These are phyloP conservation scores for Corbicula japonica DNA, from an alignment of 2,888 invertebrate species.

Conservation along the genomic window DNA sequence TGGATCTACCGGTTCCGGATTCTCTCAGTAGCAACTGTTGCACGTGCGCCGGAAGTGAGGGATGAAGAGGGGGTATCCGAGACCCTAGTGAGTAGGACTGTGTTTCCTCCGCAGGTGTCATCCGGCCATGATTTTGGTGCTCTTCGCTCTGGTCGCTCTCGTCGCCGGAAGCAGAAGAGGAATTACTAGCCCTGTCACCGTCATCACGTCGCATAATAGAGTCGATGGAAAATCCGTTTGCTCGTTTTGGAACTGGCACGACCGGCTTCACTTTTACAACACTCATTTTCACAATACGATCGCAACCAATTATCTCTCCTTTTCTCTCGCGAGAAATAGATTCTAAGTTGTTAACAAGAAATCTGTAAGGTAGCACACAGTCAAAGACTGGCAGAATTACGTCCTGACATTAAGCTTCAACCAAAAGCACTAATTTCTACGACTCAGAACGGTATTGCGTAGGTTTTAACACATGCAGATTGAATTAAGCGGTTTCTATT, in stretches of 20 bases:
- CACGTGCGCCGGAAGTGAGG: constrained; percentile 56
- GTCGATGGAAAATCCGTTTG: constrained; percentile 62
- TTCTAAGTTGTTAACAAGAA: too few relatives aligned
- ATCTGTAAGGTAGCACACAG: too few relatives aligned
- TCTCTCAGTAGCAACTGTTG: constrained; percentile 56
- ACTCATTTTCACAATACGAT: constrained; percentile 29
- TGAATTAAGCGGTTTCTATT: constrained; percentile 23
- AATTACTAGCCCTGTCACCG: constrained; percentile 7
- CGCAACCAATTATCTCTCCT: not conserved
- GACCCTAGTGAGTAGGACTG: constrained; percentile 24
- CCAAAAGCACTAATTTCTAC: too few relatives aligned
- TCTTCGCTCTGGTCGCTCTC: constrained; percentile 54
- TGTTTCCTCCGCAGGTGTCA: constrained; percentile 27
- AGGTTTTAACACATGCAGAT: constrained; percentile 27
- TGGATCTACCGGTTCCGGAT: constrained; percentile 1
- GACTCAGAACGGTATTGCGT: too few relatives aligned
- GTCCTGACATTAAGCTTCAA: too few relatives aligned
- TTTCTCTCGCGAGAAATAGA: too few relatives aligned
- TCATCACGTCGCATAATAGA: constrained; percentile 57
- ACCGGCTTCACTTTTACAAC: constrained; percentile 47
- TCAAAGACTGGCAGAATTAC: too few relatives aligned
- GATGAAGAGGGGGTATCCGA: constrained; percentile 59
- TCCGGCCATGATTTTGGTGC: not conserved
- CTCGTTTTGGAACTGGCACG: constrained; percentile 52
- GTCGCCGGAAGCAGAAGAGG: constrained; percentile 54